Evolutionary conservation across 2,113 vertebrate genomes (phyloP).

Genomic region (Pelecanoides urinatrix): DNA sequence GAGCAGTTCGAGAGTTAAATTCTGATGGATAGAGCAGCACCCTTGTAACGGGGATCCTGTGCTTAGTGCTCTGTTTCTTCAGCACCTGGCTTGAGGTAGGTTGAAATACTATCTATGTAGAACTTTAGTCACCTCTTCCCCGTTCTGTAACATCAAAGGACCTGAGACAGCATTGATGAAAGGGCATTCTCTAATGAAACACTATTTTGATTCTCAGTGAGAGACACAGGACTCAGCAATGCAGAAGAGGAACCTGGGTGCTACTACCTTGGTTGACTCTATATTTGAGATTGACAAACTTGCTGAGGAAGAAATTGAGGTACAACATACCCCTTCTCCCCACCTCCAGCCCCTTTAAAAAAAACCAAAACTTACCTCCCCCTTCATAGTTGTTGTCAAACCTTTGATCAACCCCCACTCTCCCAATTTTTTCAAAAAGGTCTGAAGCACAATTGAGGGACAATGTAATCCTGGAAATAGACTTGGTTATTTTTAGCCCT

Average conservation of each 20-base stretch:
- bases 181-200: neutral
- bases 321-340: neutral
- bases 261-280: neutral
- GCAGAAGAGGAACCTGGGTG: neutral
- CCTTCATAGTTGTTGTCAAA: neutral
- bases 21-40: neutral
- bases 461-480: constrained; percentile 44
- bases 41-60: neutral
- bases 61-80: neutral
- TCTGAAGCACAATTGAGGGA: constrained; percentile 74
- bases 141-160: neutral
- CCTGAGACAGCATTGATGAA: neutral
- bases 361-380: neutral
- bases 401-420: neutral
- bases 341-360: neutral
- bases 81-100: neutral
- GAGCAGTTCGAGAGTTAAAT: neutral
- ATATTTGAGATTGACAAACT: neutral
- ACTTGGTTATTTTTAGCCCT: constrained; percentile 63
- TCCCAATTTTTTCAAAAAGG: constrained; percentile 10
- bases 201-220: neutral
- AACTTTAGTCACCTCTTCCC: neutral
- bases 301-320: neutral
- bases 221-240: neutral
- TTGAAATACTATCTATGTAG: neutral